A percentile compares a stretch with the other conserved stretches of the same genome.
Evolutionary conservation across 2,888 invertebrate genomes (phyloP).

Genomic region (Cheilosia vernalis): DNA sequence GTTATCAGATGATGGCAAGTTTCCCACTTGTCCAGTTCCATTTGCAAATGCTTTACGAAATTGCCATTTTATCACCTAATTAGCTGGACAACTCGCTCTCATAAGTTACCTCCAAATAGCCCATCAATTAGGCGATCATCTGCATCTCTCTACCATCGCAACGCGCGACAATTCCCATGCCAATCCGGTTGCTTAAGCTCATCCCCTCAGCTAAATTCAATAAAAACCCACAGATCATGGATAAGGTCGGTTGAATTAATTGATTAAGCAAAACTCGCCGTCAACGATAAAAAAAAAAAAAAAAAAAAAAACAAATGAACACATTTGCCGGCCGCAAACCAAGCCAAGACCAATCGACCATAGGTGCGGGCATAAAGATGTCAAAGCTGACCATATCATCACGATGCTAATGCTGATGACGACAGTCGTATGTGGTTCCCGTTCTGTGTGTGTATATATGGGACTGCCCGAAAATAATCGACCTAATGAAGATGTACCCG

Average conservation of each 20-base stretch:
- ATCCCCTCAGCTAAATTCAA: conserved; percentile 16
- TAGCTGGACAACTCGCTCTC: conserved; percentile 68
- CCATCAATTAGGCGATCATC: conserved; percentile 68
- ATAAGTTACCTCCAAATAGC: conserved; percentile 73
- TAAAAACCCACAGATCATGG: conserved; percentile 72
- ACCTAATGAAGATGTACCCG: conserved; percentile 41
- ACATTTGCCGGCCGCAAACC: too few relatives aligned
- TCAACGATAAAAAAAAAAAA: conserved; percentile 17
- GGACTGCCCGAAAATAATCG: conserved; percentile 15
- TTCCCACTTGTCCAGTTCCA: conserved; percentile 39
- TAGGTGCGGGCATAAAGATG: conserved; percentile 65
- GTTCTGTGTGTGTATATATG: too few relatives aligned
- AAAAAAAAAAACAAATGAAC: conserved; percentile 47
- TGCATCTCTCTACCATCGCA: neutral
- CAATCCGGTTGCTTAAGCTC: conserved; percentile 31
- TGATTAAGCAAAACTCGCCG: conserved; percentile 69
- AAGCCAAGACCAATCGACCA: too few relatives aligned
- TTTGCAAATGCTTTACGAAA: conserved; percentile 40
- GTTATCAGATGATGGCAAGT: conserved; percentile 18
- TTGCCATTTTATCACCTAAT: conserved; percentile 72
- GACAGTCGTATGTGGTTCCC: conserved; percentile 12
- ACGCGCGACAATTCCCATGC: conserved; percentile 45
- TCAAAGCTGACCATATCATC: conserved; percentile 42
- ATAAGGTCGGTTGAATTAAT: conserved; percentile 72
- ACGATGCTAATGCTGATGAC: conserved; percentile 13